Evolutionary conservation across 2,797 vertebrate genomes (phyloP).

Genomic region (Typhlichthys eigenmanni): DNA sequence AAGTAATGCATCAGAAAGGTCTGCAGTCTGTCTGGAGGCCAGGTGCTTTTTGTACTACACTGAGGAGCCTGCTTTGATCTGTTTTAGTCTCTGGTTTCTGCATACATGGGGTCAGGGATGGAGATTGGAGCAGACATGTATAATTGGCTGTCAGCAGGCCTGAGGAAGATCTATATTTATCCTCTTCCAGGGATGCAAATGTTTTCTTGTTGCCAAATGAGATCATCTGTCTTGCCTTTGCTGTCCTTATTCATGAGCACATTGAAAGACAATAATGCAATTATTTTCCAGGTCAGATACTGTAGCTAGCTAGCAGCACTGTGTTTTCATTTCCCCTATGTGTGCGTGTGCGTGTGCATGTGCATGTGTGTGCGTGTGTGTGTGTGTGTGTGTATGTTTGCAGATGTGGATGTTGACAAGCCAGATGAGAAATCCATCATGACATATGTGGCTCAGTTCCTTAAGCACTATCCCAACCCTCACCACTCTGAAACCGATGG

Average conservation of each 20-base stretch:
- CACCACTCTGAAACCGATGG: constrained; percentile 80
- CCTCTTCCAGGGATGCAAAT: constrained; percentile 19
- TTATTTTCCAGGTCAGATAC: constrained; percentile 2
- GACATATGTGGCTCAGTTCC: constrained; percentile 98
- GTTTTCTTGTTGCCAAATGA: not conserved
- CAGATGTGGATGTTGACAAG: constrained; percentile 98
- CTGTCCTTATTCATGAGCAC: constrained; percentile 1
- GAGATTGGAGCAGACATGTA: constrained; percentile 45
- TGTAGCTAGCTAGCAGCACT: not conserved
- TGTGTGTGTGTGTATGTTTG: constrained; percentile 31
- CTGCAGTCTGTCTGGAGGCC: constrained; percentile 47
- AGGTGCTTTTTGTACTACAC: constrained; percentile 46
- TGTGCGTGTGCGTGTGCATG: not conserved
- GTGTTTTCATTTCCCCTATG: not conserved
- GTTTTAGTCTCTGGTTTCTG: constrained; percentile 45
- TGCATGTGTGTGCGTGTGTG: no score
- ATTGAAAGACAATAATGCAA: not conserved
- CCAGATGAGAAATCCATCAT: constrained; percentile 99
- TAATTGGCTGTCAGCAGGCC: constrained; percentile 47
- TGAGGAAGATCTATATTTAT: constrained; percentile 31
- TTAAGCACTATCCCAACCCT: constrained; percentile 92
- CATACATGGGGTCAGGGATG: constrained; percentile 44
- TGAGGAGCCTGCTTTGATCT: constrained; percentile 33
- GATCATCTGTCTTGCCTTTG: constrained; percentile 2
- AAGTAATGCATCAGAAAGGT: constrained; percentile 13